Evolutionary conservation across 2,113 vertebrate species (phyloP).

Genomic region (Aegypius monachus): DNA sequence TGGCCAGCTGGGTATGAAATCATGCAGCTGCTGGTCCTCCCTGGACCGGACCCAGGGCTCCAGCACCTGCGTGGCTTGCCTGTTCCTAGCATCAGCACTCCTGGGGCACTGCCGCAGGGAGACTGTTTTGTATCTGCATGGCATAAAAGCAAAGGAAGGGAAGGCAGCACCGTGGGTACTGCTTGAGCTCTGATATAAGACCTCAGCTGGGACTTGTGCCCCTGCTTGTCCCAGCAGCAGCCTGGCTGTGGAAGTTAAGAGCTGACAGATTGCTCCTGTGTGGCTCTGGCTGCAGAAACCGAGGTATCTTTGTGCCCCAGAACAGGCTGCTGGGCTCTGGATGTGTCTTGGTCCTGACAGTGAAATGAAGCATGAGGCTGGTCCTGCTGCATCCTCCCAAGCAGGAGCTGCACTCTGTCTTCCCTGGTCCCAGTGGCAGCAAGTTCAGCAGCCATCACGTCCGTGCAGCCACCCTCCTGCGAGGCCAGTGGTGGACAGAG

Average conservation of each 20-base stretch:
- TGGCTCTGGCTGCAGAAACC: background rate
- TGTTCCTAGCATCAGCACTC: background rate
- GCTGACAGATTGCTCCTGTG: background rate
- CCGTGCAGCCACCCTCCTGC: rapidly evolving
- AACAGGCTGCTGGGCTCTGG: background rate
- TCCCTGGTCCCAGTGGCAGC: background rate
- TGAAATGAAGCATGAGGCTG: background rate
- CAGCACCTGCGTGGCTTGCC: background rate
- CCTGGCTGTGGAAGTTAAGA: background rate
- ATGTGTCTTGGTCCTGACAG: background rate
- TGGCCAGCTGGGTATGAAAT: background rate
- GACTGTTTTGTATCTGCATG: background rate
- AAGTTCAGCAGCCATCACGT: background rate
- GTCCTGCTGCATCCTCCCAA: background rate
- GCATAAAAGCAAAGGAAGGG: background rate
- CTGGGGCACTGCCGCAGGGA: background rate
- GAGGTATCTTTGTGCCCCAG: background rate
- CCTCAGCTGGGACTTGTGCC: background rate
- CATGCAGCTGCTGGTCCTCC: background rate
- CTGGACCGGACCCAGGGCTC: rapidly evolving
- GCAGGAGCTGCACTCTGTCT: background rate
- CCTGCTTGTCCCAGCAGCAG: background rate
- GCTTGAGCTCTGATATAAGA: background rate
- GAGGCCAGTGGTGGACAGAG: background rate
- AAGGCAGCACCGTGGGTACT: background rate